Evolutionary conservation across 2,888 invertebrate genomes (phyloP).

Genomic region (Celastrina argiolus): DNA sequence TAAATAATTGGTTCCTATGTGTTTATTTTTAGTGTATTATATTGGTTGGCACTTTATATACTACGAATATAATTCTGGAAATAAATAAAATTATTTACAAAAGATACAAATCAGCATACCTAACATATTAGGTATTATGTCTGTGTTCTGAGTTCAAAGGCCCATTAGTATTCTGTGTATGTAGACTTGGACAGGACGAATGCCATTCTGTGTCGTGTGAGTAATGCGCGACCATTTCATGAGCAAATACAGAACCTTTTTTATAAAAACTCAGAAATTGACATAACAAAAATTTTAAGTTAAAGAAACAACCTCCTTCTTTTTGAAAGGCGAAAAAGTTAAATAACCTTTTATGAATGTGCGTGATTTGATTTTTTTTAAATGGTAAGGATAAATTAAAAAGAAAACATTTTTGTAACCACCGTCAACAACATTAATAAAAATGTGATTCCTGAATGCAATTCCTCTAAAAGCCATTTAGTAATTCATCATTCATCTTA

Average conservation of each 20-base stretch:
- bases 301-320: not conserved
- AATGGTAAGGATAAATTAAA: too few species aligned
- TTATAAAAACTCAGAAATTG: not conserved
- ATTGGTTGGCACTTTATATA: not conserved
- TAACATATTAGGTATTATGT: not conserved
- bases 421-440: too few species aligned
- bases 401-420: too few species aligned
- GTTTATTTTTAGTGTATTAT: not conserved
- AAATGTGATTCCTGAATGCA: too few species aligned
- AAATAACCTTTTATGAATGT: too few species aligned
- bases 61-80: slow-evolving; percentile 4
- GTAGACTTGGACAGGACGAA: slow-evolving; percentile 8
- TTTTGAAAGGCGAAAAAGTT: too few species aligned
- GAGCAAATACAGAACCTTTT: slow-evolving; percentile 12
- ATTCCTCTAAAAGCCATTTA: too few species aligned
- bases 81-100: not conserved
- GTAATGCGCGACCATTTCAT: slow-evolving; percentile 17
- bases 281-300: not conserved
- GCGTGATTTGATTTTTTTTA: too few species aligned
- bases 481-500: too few species aligned
- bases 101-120: not conserved
- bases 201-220: slow-evolving; percentile 16
- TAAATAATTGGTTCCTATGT: not conserved
- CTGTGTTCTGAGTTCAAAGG: not conserved
- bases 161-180: slow-evolving; percentile 16